Conservation (phyloP, 2,888 invertebrate species). For the Amiota minor region DNA sequence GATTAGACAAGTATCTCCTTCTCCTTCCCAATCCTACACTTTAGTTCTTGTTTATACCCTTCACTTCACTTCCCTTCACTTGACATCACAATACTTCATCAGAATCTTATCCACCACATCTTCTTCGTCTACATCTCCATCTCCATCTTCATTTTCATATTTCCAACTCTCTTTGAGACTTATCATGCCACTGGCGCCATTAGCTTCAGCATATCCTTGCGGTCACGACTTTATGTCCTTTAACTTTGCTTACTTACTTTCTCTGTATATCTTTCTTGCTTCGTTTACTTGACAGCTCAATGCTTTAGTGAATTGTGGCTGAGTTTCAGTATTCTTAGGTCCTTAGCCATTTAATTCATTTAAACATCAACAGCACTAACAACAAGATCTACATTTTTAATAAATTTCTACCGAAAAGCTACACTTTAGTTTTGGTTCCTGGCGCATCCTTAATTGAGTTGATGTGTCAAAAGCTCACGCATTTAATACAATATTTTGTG, state of each 20-base stretch:
- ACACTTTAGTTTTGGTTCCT: no score
- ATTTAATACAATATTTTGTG: neutral
- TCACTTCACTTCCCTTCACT: neutral
- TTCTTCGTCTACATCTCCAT: neutral
- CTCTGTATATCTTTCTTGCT: neutral
- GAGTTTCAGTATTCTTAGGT: neutral
- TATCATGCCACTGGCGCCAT: neutral
- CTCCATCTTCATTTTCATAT: neutral
- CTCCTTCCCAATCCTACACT: neutral
- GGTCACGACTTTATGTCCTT: slow-evolving; percentile 4
- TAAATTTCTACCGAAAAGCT: slow-evolving; percentile 15
- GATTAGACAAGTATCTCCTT: slow-evolving; percentile 25
- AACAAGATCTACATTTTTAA: slow-evolving; percentile 15
- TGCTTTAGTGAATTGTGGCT: slow-evolving; percentile 9
- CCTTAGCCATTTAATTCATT: slow-evolving; percentile 18
- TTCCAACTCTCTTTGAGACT: neutral
- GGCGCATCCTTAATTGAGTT: no score
- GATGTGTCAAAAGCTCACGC: neutral
- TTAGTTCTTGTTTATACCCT: no score
- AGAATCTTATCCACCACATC: neutral
- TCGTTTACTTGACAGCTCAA: slow-evolving; percentile 15
- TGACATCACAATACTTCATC: neutral
- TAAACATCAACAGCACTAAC: neutral
- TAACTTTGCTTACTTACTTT: neutral
- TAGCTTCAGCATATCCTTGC: neutral